Base-by-base conservation (phyloP, 2,113 vertebrate genomes). In the Holacanthus passer region DNA sequence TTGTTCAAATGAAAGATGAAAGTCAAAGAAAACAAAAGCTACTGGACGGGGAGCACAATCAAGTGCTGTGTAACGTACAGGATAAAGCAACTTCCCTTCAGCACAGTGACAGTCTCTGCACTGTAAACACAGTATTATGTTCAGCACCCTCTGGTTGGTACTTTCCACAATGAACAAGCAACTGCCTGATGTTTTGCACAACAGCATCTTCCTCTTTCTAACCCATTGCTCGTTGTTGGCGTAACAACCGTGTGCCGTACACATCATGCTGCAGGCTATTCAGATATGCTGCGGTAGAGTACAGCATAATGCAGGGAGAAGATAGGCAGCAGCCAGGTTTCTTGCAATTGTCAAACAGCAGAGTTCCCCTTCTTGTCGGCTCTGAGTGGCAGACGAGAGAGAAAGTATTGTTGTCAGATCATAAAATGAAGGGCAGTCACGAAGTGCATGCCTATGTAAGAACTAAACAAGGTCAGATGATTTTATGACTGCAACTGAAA, bases 341-440 rank as follows among this genome's bases (percentile, higher is more conserved):
- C 81, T 65, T 31, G 24, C 16, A 22, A 17, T n/a, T 20, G 27
- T 94, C 86, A 94, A 47, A 93, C 83, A 58, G 73, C 79, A 1
- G 83, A 89, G 85, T 53, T 87, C 27, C 78, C 75, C 80, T 68
- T 91, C 65, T 66, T 85, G 62, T 90, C 87, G 0, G 83, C 79
- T 84, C 92, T 93, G 77, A 37, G 22, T 3, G 68, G 63, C 35
- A 50, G 22, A 70, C 13, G 39, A 50, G 37, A 81, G 14, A 88
- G 24, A 73, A 58, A 20, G 4, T 50, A 17, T 16, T 43, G 22
- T 19, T 27, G 37, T 82, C 24, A 55, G 47, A 69, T 69, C 12
- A 37, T 22, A 20, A 37, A 24, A 13, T 16, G 31, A 58, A 45
- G 3, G n/a, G n/a, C 29, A n/a, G 35, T 50, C 45, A 55, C 29